Conservation (phyloP, 2,797 vertebrate species). For the Lepilemur septentrionalis region DNA sequence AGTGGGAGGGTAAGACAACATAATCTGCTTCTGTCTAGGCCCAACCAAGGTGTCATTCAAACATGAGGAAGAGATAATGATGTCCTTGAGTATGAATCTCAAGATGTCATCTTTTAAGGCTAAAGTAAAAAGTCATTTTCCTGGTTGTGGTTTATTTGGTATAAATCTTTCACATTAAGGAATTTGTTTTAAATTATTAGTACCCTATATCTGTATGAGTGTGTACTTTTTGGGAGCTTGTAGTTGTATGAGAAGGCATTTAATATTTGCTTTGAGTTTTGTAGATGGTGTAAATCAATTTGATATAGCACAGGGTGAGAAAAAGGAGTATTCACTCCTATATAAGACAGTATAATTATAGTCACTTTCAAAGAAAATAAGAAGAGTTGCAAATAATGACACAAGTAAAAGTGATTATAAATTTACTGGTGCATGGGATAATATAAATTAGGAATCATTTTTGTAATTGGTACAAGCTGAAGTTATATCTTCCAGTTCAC, state of each 20-base stretch:
- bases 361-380: not conserved
- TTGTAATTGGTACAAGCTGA: not conserved
- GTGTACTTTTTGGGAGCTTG: not conserved
- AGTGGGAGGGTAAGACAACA: not conserved
- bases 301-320: not conserved
- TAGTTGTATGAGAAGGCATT: not conserved
- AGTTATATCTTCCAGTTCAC: not conserved
- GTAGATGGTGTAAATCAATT: not conserved
- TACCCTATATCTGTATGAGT: not conserved
- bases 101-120: constrained; percentile 17
- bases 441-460: not conserved
- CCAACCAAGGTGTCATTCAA: not conserved
- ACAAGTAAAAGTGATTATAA: not conserved
- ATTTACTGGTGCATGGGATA: not conserved
- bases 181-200: not conserved
- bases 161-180: not conserved
- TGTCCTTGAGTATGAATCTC: not conserved
- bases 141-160: not conserved
- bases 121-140: not conserved
- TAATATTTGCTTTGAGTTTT: not conserved
- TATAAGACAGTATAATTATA: not conserved
- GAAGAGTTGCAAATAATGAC: not conserved
- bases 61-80: not conserved
- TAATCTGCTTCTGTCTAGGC: not conserved
- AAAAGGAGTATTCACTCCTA: not conserved